These are phyloP conservation scores for Hucho hucho DNA, from an alignment of 2,113 vertebrate genomes.

Conservation along the genomic window DNA sequence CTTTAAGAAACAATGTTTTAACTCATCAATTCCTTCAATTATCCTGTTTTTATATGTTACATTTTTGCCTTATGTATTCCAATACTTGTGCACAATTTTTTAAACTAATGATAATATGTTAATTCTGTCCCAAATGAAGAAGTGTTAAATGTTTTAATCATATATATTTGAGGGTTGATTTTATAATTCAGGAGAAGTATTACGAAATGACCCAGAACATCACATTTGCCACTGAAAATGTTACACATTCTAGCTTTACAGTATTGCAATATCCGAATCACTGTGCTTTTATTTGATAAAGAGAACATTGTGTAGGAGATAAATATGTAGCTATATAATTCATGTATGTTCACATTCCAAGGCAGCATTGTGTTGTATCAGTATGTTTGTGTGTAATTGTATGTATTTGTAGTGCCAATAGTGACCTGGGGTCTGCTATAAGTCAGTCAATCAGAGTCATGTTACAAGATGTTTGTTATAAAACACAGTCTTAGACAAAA, in stretches of 20 bases:
- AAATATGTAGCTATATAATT: constrained; percentile 9
- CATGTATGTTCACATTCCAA: constrained; percentile 16
- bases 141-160: constrained; percentile 64
- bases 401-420: constrained; percentile 38
- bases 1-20: neutral
- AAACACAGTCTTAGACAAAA: neutral
- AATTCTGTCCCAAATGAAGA: constrained; percentile 57
- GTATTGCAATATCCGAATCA: constrained; percentile 59
- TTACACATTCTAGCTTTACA: constrained; percentile 30
- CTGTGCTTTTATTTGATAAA: constrained; percentile 67
- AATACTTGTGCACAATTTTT: constrained; percentile 56
- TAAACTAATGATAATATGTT: neutral
- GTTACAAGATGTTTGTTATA: constrained; percentile 19
- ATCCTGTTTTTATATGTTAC: constrained; percentile 49
- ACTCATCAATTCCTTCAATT: constrained; percentile 5
- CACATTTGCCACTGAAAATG: constrained; percentile 43
- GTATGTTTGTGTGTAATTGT: constrained; percentile 27
- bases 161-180: constrained; percentile 47
- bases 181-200: constrained; percentile 47
- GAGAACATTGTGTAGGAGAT: constrained; percentile 42
- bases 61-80: constrained; percentile 67
- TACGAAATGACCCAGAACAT: constrained; percentile 38
- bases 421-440: neutral
- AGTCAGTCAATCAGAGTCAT: constrained; percentile 22
- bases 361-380: constrained; percentile 41